Evolutionary conservation across 2,113 vertebrate genomes (phyloP), one percentile per base, ranked within the genome.

Genomic region (Zonotrichia leucophrys): DNA sequence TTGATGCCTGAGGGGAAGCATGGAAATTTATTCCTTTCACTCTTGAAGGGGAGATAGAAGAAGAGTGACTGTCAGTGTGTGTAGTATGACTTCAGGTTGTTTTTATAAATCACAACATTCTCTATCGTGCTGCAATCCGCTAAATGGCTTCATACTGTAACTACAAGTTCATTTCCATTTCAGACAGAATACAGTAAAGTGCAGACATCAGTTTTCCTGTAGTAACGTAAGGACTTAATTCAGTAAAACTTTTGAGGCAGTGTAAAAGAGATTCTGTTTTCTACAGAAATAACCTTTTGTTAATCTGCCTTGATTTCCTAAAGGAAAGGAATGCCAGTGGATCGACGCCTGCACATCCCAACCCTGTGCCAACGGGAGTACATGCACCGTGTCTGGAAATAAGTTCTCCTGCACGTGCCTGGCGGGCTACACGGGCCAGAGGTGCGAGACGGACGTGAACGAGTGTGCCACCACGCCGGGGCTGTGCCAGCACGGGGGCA

Each of bases 331-430:
- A n/a, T 99, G 99, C 95, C 98, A 99, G 77, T 97, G 97, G 44
- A 98, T 98, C 5, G 99, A 99, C 91, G 98, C 98, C 95, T 99
- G 99, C 91, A 96, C 98, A 1, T 99, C 99, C 25, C 98, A 98
- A 27, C 99, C 99, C 5, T 99, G 99, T 91, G 98, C 98, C 66
- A 99, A 99, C 2, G 98, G 98, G 23, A 99, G 99, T n/a, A 97
- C 92, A 1, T 99, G 99, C 53, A 97, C 95, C 12, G 97, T 98
- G 12, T 95, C 98, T 24, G 98, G 97, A 69, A 98, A 97, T 22
- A 98, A 97, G 31, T 99, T 98, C 98, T 98, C 96, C 50, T 99
- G 99, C 92, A 95, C 50, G 77, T 99, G 99, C 91, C 97, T 87
- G 10, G 1, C 96, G 10, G 99, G 99, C 88, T 99, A 98, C 96